Evolutionary conservation across 1,140 invertebrate genomes (phyloP), one percentile per base, ranked within the genome.

Genomic region (Pseudomyrmex sp.): DNA sequence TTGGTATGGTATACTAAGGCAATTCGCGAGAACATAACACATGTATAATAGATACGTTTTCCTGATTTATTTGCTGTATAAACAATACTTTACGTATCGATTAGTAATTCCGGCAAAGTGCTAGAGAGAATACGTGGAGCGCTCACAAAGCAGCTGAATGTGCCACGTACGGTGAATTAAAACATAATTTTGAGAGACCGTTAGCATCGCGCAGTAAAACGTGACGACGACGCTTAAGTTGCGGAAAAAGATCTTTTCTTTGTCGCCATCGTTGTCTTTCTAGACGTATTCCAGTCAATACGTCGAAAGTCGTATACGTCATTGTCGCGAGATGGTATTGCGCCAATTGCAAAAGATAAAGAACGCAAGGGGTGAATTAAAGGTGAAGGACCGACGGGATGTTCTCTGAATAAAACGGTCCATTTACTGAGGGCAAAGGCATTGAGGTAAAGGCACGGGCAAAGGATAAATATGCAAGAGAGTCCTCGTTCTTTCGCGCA

Each of bases 401-500:
- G 62, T 66, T 77, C 62, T 59, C 50, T 68, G 87, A 88, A 88
- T 88, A 82, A 88, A 88, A 88, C 86, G 87, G 79, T 83, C 83
- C 86, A 88, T 88, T 88, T 88, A 83, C 68, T 68, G 77, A 68
- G 44, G 35, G 61, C 15, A 69, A 50, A 66, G 66, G 66, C 35
- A 61, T 82, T 62, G 85, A 85, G 68, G 66, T 52, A 68, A 87
- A 68, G 83, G 83, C 54, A 72, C n/a, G 75, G 54, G 35, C 85
- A 82, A 72, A 88, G 87, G 77, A 77, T 88, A 88, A 88, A 88
- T 88, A 88, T 88, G 86, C 86, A 76, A 87, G 85, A 87, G 85
- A 70, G 72, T 76, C 65, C 85, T 69, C 10, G 15, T 59, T 20
- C 63, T 4, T 23, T n/a, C 59, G 46, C 15, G 35, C 44, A 8